phyloP scores from a whole-genome alignment of 2,888 invertebrate species.

The Hemicrepidius hirtus region DNA sequence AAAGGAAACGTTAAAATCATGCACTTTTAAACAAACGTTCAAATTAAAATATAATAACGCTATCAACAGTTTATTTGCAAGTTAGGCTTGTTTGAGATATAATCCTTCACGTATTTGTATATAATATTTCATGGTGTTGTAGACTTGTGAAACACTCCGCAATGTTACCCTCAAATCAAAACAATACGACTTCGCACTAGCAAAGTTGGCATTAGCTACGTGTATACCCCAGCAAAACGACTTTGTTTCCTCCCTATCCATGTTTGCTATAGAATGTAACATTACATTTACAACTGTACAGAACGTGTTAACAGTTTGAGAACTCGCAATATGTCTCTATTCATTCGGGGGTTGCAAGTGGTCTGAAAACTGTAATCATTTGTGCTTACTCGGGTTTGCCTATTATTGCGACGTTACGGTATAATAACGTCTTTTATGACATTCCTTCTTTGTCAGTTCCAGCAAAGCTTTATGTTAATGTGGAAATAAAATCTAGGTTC shows the following conservation, averaged over 20 bases:
- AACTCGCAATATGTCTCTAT: conserved; percentile 38
- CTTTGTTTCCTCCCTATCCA: conserved; percentile 41
- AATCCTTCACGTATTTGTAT: conserved; percentile 9
- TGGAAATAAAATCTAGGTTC: neutral
- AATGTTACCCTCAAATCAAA: conserved; percentile 23
- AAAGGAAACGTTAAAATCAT: no score
- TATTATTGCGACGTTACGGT: conserved; percentile 27
- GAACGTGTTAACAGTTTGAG: conserved; percentile 42
- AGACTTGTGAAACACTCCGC: conserved; percentile 2
- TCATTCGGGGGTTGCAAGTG: conserved; percentile 33
- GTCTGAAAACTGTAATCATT: conserved; percentile 35
- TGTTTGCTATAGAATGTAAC: conserved; percentile 37
- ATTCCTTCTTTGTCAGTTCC: conserved; percentile 8
- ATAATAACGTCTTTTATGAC: conserved; percentile 18
- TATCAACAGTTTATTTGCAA: neutral
- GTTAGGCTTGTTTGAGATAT: conserved; percentile 2
- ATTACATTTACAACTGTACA: conserved; percentile 40
- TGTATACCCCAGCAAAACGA: conserved; percentile 29
- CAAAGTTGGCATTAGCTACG: conserved; percentile 25
- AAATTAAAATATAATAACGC: neutral
- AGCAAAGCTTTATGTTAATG: conserved; percentile 4
- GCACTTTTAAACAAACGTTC: no score
- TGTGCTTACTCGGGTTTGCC: conserved; percentile 28
- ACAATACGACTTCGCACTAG: conserved; percentile 29
- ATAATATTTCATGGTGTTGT: conserved; percentile 11